Evolutionary conservation across 2,888 invertebrate species (phyloP).

Genomic region (Brachylomia viminalis): DNA sequence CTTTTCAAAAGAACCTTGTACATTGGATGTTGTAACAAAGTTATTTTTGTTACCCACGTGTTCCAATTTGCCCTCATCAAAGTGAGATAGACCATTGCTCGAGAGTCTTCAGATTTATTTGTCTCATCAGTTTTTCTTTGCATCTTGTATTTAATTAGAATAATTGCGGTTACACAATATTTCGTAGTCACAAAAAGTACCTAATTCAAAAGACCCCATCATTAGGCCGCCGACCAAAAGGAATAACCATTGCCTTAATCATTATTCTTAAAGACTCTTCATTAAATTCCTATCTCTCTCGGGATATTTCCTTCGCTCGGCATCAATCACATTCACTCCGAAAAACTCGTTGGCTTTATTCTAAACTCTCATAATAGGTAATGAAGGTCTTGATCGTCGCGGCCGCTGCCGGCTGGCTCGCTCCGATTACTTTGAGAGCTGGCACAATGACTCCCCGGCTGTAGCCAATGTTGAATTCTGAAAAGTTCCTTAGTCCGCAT

Average conservation of each 20-base stretch:
- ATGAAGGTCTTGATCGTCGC: slow-evolving; percentile 89
- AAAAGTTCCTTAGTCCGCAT: slow-evolving; percentile 88
- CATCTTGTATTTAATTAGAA: slow-evolving; percentile 78
- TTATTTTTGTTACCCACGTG: slow-evolving; percentile 49
- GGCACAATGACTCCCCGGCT: slow-evolving; percentile 87
- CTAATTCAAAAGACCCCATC: slow-evolving; percentile 88
- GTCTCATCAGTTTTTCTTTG: slow-evolving; percentile 55
- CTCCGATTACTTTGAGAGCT: slow-evolving; percentile 89
- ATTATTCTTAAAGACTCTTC: slow-evolving; percentile 91
- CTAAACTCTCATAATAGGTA: slow-evolving; percentile 91
- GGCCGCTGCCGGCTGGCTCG: slow-evolving; percentile 81
- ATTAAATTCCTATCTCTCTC: slow-evolving; percentile 90
- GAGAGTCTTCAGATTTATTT: slow-evolving; percentile 45
- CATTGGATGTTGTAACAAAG: slow-evolving; percentile 29
- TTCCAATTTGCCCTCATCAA: slow-evolving; percentile 46
- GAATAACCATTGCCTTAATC: slow-evolving; percentile 90
- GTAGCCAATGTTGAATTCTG: slow-evolving; percentile 88
- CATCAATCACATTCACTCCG: slow-evolving; percentile 90
- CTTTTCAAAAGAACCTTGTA: slow-evolving; percentile 25
- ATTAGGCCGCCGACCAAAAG: slow-evolving; percentile 88
- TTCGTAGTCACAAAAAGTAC: slow-evolving; percentile 85
- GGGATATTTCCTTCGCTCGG: slow-evolving; percentile 89
- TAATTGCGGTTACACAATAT: slow-evolving; percentile 83
- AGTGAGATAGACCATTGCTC: slow-evolving; percentile 39
- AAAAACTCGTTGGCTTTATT: slow-evolving; percentile 91